phyloP scores from a whole-genome alignment of 1,140 invertebrate genomes.

The Tetragonula clypearis region DNA sequence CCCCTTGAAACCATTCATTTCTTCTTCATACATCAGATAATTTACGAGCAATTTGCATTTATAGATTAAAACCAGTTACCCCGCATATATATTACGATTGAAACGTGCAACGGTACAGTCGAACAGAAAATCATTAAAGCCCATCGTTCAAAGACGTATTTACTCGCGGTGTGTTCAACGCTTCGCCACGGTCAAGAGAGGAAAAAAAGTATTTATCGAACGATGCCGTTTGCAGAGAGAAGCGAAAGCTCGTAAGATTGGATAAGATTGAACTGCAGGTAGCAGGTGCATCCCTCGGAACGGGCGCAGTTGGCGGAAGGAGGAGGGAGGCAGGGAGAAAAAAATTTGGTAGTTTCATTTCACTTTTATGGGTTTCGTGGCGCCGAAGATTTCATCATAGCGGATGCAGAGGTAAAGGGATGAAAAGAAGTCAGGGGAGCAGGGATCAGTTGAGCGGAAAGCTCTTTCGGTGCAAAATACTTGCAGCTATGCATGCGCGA shows the following conservation, averaged over 20 bases:
- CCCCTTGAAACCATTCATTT: too few relatives aligned
- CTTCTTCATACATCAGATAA: too few relatives aligned
- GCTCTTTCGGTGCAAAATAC: slow-evolving; percentile 54
- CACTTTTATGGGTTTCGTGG: slow-evolving; percentile 46
- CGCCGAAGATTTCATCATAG: slow-evolving; percentile 64
- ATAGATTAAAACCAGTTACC: too few relatives aligned
- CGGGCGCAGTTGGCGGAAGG: not conserved
- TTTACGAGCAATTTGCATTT: too few relatives aligned
- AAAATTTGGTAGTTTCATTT: slow-evolving; percentile 60
- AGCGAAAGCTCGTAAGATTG: not conserved
- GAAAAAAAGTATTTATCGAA: not conserved
- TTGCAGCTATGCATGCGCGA: slow-evolving; percentile 53
- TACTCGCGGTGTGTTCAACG: not conserved
- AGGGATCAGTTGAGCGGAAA: slow-evolving; percentile 43
- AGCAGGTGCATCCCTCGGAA: slow-evolving; percentile 20
- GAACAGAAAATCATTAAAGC: not conserved
- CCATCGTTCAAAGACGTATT: not conserved
- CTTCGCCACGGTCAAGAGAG: too few relatives aligned
- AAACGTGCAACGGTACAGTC: not conserved
- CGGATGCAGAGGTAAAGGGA: slow-evolving; percentile 7
- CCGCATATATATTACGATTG: not conserved
- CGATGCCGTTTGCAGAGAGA: too few relatives aligned
- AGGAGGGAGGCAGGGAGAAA: not conserved
- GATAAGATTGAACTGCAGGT: slow-evolving; percentile 23
- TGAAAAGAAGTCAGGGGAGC: not conserved